Evolutionary conservation across 2,113 vertebrate species (phyloP).

Genomic region (Apeltes quadracus): DNA sequence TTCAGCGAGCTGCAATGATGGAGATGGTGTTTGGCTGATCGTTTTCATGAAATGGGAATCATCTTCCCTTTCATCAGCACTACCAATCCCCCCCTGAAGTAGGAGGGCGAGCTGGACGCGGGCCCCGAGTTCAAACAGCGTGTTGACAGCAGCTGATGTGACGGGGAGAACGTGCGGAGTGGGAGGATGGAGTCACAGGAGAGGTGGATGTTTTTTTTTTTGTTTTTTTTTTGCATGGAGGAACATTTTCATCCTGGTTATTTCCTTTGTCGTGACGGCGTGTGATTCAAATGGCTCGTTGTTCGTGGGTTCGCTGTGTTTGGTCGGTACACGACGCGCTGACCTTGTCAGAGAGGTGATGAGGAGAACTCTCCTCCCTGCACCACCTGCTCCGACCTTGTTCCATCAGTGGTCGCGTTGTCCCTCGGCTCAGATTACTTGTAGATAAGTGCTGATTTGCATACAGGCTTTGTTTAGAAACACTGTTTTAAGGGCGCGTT

Average conservation of each 20-base stretch:
- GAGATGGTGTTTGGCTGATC: constrained; percentile 12
- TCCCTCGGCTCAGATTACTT: constrained; percentile 61
- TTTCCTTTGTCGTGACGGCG: not conserved
- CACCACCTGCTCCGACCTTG: constrained; percentile 56
- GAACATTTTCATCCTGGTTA: not conserved
- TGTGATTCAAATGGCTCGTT: constrained; percentile 15
- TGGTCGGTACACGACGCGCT: constrained; percentile 33
- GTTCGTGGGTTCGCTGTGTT: constrained; percentile 14
- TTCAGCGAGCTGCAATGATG: not conserved
- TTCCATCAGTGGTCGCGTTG: constrained; percentile 52
- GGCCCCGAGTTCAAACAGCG: constrained; percentile 56
- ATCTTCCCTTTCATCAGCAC: constrained; percentile 24
- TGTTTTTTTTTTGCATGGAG: constrained; percentile 4
- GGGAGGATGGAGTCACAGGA: constrained; percentile 20
- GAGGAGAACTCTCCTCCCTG: constrained; percentile 39
- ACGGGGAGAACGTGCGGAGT: too few species aligned
- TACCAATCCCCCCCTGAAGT: constrained; percentile 3
- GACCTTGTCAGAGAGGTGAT: constrained; percentile 71
- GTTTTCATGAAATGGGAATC: constrained; percentile 36
- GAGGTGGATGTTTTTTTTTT: constrained; percentile 6
- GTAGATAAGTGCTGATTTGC: constrained; percentile 69
- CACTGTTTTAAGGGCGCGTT: constrained; percentile 57
- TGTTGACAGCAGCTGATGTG: constrained; percentile 50
- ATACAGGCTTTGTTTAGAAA: constrained; percentile 66
- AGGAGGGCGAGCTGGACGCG: constrained; percentile 52